A percentile compares a stretch with the other conserved stretches of the same genome.
These are phyloP conservation scores for Trinorchestia longiramus DNA, from an alignment of 1,140 invertebrate genomes.

Conservation along the genomic window DNA sequence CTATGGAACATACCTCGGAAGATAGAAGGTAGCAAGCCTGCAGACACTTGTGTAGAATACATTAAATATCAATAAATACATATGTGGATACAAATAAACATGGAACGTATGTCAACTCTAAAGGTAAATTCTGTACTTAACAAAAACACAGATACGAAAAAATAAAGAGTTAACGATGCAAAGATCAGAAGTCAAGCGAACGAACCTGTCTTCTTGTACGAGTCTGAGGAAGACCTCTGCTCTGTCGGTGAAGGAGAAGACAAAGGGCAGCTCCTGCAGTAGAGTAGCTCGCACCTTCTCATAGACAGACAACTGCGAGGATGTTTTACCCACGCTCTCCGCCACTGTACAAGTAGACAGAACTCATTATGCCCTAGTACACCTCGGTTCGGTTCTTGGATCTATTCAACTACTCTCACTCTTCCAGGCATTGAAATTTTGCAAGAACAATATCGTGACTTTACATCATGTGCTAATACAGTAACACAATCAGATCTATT, in stretches of 20 bases:
- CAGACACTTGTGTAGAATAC: no score
- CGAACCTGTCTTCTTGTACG: slow-evolving; percentile 75
- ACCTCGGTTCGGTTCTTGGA: no score
- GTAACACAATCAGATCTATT: no score
- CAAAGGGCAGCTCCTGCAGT: slow-evolving; percentile 92
- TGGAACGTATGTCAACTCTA: no score
- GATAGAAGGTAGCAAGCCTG: no score
- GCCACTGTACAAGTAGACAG: slow-evolving; percentile 59
- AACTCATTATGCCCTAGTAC: neutral
- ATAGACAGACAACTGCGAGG: slow-evolving; percentile 78
- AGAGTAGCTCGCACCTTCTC: slow-evolving; percentile 90
- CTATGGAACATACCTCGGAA: no score
- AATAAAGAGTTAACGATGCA: neutral
- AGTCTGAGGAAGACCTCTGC: slow-evolving; percentile 83
- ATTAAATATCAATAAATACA: no score
- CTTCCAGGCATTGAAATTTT: no score
- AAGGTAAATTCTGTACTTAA: neutral
- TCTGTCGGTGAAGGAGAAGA: slow-evolving; percentile 89
- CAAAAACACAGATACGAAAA: neutral
- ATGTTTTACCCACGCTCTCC: slow-evolving; percentile 77
- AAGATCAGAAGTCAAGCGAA: neutral
- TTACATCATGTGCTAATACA: no score
- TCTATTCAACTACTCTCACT: no score
- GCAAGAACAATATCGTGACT: no score
- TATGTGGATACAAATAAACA: no score